A percentile compares a stretch with the other conserved stretches of the same genome.
phyloP scores from a whole-genome alignment of 2,113 vertebrate genomes.

The Mustela nigripes region DNA sequence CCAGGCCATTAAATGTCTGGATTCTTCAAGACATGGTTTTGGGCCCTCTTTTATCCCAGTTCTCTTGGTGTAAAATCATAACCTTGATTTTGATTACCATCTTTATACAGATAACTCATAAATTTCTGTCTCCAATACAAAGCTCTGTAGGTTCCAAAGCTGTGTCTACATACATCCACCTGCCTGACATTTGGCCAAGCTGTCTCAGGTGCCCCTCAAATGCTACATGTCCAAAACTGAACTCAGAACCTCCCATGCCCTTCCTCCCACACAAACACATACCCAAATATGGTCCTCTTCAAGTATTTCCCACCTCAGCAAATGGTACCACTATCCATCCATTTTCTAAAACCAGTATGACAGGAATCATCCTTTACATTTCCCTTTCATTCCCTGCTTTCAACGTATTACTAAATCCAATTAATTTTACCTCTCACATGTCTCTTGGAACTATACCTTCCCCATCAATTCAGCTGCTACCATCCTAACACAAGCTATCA shows the following conservation, averaged over 20 bases:
- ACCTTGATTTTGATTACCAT: not conserved
- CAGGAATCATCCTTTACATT: slow-evolving; percentile 3
- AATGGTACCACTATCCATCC: not conserved
- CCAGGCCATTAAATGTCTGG: not conserved
- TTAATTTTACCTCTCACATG: not conserved
- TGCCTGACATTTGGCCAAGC: not conserved
- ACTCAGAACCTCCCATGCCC: not conserved
- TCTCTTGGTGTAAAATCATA: not conserved
- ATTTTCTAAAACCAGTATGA: slow-evolving; percentile 54
- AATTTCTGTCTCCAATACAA: not conserved
- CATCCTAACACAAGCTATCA: slow-evolving; percentile 16
- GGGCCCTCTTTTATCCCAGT: not conserved
- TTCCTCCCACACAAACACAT: slow-evolving; percentile 11
- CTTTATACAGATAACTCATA: slow-evolving; percentile 41
- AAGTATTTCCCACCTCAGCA: slow-evolving; percentile 30
- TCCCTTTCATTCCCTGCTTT: not conserved
- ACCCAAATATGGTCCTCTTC: not conserved
- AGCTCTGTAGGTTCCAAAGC: not conserved
- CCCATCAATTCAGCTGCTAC: not conserved
- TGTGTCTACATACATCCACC: not conserved
- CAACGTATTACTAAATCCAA: not conserved
- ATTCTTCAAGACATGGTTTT: not conserved
- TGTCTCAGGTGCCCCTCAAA: slow-evolving; percentile 26
- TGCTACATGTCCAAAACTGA: slow-evolving; percentile 14
- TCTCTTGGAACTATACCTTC: not conserved